Percentiles rank a stretch among this genome's conserved stretches.
These are phyloP conservation scores for Dysmachus trigonus DNA, from an alignment of 2,888 invertebrate genomes.

Conservation along the genomic window DNA sequence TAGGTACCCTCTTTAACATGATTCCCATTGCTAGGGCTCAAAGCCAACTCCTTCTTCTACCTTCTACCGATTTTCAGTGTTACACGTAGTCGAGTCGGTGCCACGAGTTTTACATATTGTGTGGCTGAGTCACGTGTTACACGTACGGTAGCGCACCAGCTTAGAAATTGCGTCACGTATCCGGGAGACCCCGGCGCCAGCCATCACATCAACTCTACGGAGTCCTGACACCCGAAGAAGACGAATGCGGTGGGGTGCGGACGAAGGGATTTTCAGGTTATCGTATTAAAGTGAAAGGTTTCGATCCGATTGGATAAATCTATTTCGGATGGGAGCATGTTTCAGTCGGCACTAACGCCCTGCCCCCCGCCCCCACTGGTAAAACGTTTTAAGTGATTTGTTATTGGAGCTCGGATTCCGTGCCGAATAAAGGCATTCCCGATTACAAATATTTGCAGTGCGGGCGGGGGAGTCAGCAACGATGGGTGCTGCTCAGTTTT, in stretches of 20 bases:
- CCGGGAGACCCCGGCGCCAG: neutral
- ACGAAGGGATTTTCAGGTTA: constrained; percentile 4
- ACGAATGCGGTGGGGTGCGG: neutral
- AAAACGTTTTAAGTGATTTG: constrained; percentile 26
- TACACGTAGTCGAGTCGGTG: neutral
- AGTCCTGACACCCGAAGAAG: neutral
- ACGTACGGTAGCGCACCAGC: constrained; percentile 31
- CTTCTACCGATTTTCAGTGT: neutral
- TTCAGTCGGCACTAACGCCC: constrained; percentile 6
- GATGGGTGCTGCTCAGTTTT: neutral
- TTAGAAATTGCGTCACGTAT: constrained; percentile 39
- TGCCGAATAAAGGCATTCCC: constrained; percentile 3
- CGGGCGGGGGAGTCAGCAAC: neutral
- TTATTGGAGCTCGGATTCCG: constrained; percentile 16
- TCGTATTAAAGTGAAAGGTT: constrained; percentile 21
- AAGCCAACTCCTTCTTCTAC: neutral
- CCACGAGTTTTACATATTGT: neutral
- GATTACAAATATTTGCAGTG: constrained; percentile 10
- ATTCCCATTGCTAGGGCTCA: neutral
- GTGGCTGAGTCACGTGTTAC: constrained; percentile 30
- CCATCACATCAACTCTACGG: neutral
- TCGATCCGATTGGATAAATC: constrained; percentile 24
- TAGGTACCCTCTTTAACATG: neutral
- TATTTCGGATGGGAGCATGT: constrained; percentile 7
- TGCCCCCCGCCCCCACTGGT: neutral